Percentiles rank a stretch among this genome's conserved stretches.
These are phyloP conservation scores for Apostichopus parvimensis DNA, from an alignment of 35 echinoderm and acorn worm species.

Conservation along the genomic window DNA sequence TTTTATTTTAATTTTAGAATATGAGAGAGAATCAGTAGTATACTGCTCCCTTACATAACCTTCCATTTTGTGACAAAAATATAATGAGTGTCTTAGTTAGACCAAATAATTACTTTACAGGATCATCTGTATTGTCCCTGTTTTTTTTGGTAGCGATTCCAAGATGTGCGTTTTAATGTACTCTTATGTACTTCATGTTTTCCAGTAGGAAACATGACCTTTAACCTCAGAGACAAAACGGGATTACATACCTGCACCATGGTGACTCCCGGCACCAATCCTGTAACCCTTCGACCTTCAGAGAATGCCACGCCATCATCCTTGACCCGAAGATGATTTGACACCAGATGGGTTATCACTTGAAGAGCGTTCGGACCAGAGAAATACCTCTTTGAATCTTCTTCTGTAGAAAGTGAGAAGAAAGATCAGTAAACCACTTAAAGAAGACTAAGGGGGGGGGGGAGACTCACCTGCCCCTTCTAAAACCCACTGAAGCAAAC, in stretches of 20 bases:
- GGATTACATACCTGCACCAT: slow-evolving; percentile 21
- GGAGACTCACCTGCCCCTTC: too few species aligned
- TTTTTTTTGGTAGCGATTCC: too few species aligned
- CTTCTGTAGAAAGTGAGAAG: background rate
- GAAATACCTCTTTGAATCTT: slow-evolving; percentile 24
- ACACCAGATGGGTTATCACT: slow-evolving; percentile 22
- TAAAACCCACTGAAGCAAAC: too few species aligned
- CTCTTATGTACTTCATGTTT: background rate
- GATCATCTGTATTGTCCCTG: background rate
- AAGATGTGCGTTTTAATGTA: background rate
- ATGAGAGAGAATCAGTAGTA: too few species aligned
- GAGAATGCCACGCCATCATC: background rate
- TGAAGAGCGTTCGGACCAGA: slow-evolving; percentile 30
- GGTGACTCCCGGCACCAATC: slow-evolving; percentile 31
- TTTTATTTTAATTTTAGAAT: too few species aligned
- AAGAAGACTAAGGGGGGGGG: too few species aligned
- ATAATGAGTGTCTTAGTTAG: background rate
- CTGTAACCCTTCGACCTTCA: slow-evolving; percentile 29
- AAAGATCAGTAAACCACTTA: background rate
- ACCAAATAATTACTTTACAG: background rate
- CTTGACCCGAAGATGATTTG: background rate
- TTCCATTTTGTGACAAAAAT: too few species aligned
- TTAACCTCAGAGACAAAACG: background rate
- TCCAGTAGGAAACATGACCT: background rate
- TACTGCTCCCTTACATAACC: too few species aligned